Evolutionary conservation across 2,113 vertebrate species (phyloP).

Genomic region (Prunella fulvescens): DNA sequence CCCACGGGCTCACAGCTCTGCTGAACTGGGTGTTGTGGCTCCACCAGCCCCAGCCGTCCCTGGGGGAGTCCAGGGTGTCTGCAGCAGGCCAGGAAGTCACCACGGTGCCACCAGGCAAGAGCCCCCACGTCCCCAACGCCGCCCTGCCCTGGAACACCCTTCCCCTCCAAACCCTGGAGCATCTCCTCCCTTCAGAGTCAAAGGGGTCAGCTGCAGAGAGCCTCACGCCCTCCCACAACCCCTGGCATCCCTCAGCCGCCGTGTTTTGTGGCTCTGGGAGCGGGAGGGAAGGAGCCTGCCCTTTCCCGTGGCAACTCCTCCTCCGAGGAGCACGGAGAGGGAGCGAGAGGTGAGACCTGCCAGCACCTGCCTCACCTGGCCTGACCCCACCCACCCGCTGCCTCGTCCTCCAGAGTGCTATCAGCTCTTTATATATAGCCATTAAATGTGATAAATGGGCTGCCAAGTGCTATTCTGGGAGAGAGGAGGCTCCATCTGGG

Average conservation of each 20-base stretch:
- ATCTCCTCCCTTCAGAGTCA: neutral
- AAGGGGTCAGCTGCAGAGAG: neutral
- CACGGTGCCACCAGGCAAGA: neutral
- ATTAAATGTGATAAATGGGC: neutral
- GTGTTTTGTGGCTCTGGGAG: neutral
- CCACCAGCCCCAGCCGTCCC: neutral
- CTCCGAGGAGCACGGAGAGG: rapidly evolving
- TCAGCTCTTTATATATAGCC: neutral
- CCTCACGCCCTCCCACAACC: neutral
- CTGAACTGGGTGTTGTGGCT: neutral
- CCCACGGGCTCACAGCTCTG: neutral
- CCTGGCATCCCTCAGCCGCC: rapidly evolving
- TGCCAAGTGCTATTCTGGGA: neutral
- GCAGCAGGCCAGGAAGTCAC: neutral
- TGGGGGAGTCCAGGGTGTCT: neutral
- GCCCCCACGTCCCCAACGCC: rapidly evolving
- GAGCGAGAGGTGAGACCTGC: neutral
- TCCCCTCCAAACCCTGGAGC: neutral
- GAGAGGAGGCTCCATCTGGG: neutral
- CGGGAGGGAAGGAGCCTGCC: neutral
- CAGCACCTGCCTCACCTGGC: neutral
- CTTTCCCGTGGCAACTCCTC: neutral
- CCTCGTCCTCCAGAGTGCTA: neutral
- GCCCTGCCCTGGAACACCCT: rapidly evolving
- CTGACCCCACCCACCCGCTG: neutral